Percentiles rank a stretch among this genome's conserved stretches.
phyloP scores from a whole-genome alignment of 2,888 invertebrate genomes.

The Epistrophella euchroma region DNA sequence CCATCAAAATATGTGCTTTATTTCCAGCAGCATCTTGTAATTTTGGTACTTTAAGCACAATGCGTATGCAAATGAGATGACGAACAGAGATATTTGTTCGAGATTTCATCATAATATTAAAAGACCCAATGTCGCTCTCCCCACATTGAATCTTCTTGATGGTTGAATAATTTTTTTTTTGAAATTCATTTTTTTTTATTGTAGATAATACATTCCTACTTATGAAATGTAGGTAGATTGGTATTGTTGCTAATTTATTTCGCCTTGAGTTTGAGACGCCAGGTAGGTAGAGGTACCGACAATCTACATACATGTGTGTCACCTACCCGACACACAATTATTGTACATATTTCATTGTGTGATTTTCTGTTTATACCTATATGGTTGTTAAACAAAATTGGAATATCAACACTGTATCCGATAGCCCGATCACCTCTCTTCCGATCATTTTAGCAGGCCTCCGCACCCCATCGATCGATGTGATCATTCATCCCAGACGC shows the following conservation, averaged over 20 bases:
- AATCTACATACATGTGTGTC: constrained; percentile 32
- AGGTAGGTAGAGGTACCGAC: constrained; percentile 26
- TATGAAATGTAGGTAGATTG: background rate
- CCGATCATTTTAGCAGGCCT: constrained; percentile 9
- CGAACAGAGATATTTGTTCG: background rate
- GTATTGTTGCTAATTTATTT: constrained; percentile 61
- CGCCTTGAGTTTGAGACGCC: constrained; percentile 67
- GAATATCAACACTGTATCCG: constrained; percentile 31
- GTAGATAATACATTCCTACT: background rate
- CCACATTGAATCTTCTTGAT: background rate
- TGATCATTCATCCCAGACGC: constrained; percentile 15
- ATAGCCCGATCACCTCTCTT: constrained; percentile 29
- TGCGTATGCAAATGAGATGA: constrained; percentile 16
- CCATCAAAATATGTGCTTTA: background rate
- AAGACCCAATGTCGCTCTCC: background rate
- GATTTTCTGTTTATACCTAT: constrained; percentile 49
- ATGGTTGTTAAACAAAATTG: constrained; percentile 28
- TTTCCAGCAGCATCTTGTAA: background rate
- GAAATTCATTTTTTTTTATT: constrained; percentile 14
- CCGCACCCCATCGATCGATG: background rate
- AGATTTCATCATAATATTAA: constrained; percentile 2
- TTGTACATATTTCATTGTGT: constrained; percentile 57
- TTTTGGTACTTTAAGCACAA: background rate
- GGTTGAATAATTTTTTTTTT: background rate
- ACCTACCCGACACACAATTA: constrained; percentile 56